Conservation (phyloP, 2,797 vertebrate species). For the Amazona finschi region DNA sequence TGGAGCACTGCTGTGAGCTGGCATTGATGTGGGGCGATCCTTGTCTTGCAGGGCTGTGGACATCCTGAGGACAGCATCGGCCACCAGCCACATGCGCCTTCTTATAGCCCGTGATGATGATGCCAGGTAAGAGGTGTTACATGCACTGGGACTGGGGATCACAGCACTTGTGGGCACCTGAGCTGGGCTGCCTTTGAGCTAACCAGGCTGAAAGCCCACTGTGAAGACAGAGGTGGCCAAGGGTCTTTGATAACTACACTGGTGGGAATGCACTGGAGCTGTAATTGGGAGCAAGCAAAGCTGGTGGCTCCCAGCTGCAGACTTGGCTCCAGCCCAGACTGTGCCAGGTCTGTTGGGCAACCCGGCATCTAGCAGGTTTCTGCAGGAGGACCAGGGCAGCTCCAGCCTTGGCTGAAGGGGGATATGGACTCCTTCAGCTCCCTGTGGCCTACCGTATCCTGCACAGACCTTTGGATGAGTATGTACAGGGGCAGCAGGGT, state of each 20-base stretch:
- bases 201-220: fast-evolving
- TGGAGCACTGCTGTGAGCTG: fast-evolving
- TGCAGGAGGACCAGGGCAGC: background rate
- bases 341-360: fast-evolving
- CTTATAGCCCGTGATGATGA: constrained; percentile 89
- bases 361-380: background rate
- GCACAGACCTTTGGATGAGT: background rate
- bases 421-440: background rate
- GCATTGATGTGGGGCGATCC: fast-evolving
- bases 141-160: fast-evolving
- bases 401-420: background rate
- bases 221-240: background rate
- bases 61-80: constrained; percentile 84
- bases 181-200: background rate
- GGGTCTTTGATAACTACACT: background rate
- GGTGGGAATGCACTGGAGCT: background rate
- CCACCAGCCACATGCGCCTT: constrained; percentile 90
- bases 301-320: background rate
- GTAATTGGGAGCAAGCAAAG: background rate
- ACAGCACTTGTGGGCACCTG: fast-evolving
- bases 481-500: background rate
- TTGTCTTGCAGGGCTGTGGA: constrained; percentile 83
- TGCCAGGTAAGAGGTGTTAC: constrained; percentile 77
- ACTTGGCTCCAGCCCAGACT: background rate
- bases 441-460: background rate